Evolutionary conservation across 1,140 invertebrate genomes (phyloP), one percentile per base, ranked within the genome.

Genomic region (Drosophila prosaltans): DNA sequence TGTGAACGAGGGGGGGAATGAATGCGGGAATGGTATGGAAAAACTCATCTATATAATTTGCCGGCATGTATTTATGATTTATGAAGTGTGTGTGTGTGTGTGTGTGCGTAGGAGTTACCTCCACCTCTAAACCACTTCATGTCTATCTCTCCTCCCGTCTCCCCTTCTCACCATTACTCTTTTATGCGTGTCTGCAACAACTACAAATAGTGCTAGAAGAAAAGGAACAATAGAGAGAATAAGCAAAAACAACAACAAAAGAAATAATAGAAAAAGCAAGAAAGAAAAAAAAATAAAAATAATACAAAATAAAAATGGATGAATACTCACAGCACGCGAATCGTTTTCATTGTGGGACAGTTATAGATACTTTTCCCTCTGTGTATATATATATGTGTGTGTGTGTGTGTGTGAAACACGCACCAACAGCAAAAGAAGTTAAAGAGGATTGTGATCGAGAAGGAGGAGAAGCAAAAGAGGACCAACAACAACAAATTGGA

Each of bases 61-160:
- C 82, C 77, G 74, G 80, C 80, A 88, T 88, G 51, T 82, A 86
- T 82, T 88, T 83, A 88, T 88, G 82, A 86, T 86, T 86, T 86
- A 86, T 86, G 77, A 83, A 83, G 70, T 86, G 69, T 72, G 51
- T 77, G 66, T 63, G 75, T 60, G 58, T 55, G 57, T 58, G 65
- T 65, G 57, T 63, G 43, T 63, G 65, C 45, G 64, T 71, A 40
- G 59, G 74, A 9, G 61, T 65, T 65, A 39, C 58, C 30, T 40
- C 32, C n/a, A 3, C 32, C 32, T 10, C 8, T 36, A 36, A 36
- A 7, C 32, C 32, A 36, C 32, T 36, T 30, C 28, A 30, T 30
- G 28, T 30, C 1, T 36, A 1, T 36, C 32, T 36, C 11, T 11
- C 28, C 10, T 40, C 7, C 32, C 45, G n/a, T 8, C 55, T n/a